Evolutionary conservation across 2,113 vertebrate species (phyloP).

Genomic region (Anser cygnoides): DNA sequence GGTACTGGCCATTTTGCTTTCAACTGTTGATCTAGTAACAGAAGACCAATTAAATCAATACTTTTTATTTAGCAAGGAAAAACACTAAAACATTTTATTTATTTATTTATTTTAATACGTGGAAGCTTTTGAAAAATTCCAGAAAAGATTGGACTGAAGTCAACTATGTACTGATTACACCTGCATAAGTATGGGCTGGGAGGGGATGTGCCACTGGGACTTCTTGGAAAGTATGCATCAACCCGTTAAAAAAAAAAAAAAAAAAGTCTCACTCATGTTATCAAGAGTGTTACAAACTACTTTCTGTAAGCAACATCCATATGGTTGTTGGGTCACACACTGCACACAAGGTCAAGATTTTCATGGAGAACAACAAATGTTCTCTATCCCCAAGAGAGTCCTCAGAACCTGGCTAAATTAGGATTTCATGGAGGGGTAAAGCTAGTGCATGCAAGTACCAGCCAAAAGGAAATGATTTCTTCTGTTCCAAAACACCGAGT

Average conservation of each 20-base stretch:
- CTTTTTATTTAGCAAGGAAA: background rate
- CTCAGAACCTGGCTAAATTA: background rate
- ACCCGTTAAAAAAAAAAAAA: background rate
- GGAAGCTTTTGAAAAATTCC: background rate
- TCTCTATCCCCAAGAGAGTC: background rate
- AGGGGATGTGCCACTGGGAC: accelerated
- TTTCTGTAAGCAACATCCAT: background rate
- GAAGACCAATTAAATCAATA: background rate
- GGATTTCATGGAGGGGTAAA: background rate
- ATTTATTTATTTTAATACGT: background rate
- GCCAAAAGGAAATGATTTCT: background rate
- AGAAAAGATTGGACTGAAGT: background rate
- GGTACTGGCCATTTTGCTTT: background rate
- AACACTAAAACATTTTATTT: background rate
- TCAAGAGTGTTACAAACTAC: background rate
- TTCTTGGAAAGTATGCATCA: background rate
- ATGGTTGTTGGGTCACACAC: background rate
- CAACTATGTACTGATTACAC: background rate
- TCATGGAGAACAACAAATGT: background rate
- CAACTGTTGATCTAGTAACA: background rate
- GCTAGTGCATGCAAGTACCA: background rate
- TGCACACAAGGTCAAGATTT: background rate
- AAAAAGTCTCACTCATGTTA: background rate
- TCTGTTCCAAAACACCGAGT: background rate
- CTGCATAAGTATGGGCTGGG: background rate